A percentile compares a stretch with the other conserved stretches of the same genome.
These are phyloP conservation scores for Malthinus flaveolus DNA, from an alignment of 2,888 invertebrate species.

Conservation along the genomic window DNA sequence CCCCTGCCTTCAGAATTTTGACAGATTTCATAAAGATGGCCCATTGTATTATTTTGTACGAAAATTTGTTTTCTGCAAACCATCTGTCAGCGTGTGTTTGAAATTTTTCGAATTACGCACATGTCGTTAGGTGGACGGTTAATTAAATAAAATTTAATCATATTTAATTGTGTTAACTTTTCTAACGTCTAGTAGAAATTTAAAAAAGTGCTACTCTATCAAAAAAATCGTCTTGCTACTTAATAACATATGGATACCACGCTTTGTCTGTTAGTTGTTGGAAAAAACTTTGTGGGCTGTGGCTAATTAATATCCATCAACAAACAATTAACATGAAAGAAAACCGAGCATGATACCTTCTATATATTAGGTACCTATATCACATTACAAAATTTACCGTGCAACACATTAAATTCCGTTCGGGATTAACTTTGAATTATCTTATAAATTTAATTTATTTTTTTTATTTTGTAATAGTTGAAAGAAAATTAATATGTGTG, in stretches of 20 bases:
- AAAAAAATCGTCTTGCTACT: too few species aligned
- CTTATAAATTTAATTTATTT: slow-evolving; percentile 26
- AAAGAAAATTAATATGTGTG: too few species aligned
- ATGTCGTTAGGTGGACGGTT: slow-evolving; percentile 14
- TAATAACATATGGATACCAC: too few species aligned
- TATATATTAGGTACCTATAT: slow-evolving; percentile 22
- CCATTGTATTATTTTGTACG: slow-evolving; percentile 15
- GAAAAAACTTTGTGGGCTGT: slow-evolving; percentile 18
- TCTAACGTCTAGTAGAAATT: too few species aligned
- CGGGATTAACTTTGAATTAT: slow-evolving; percentile 21
- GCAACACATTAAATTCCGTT: slow-evolving; percentile 1
- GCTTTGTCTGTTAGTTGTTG: too few species aligned
- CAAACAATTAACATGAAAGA: slow-evolving; percentile 31
- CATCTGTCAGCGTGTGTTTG: slow-evolving; percentile 19
- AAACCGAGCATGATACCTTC: slow-evolving; percentile 28
- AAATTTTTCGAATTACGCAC: slow-evolving; percentile 14
- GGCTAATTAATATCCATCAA: slow-evolving; percentile 36
- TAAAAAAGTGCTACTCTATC: too few species aligned
- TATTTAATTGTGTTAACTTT: neutral
- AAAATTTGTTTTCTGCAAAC: slow-evolving; percentile 22
- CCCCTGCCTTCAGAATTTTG: slow-evolving; percentile 12
- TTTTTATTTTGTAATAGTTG: neutral
- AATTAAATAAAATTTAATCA: neutral
- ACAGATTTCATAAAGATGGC: slow-evolving; percentile 25
- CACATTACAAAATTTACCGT: slow-evolving; percentile 23